Evolutionary conservation across 2,888 invertebrate species (phyloP), one percentile per base, ranked within the genome.

Genomic region (Alloscopus bannaensis): DNA sequence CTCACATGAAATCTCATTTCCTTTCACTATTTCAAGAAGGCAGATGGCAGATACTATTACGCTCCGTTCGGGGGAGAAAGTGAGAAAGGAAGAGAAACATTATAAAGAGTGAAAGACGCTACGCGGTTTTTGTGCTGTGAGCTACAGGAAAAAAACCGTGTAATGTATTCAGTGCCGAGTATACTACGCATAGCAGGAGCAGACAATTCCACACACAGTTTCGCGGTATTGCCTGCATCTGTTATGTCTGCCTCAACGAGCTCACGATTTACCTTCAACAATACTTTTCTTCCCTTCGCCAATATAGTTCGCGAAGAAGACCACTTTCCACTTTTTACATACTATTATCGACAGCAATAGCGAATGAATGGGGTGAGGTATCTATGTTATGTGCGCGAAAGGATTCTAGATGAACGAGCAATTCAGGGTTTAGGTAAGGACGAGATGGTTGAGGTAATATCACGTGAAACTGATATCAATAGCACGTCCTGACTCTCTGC

Each of bases 1-100:
- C 8, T 36, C 20, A 3, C 70, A 64, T 65, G 64, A 78, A 78
- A 78, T 78, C 77, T 77, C 77, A 77, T 77, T 77, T 77, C 77
- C 76, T 76, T 64, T 68, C 40, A 16, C 36, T 68, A 36, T 65
- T 62, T 59, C 66, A 40, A 47, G 29, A 77, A 76, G 69, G 60
- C 45, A 64, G 62, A n/a, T n/a, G n/a, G n/a, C 40, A 55, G n/a
- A 64, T 70, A 31, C 18, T n/a, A n/a, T n/a, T n/a, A n/a, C n/a
- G n/a, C n/a, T n/a, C n/a, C n/a, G n/a, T 70, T 77, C 20, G 70
- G 42, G 3, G 64, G 22, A 31, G 29, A 22, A 60, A 55, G 13
- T 73, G 22, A 31, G 29, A 22, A 60, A 55, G 13, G 57, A 57
- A 47, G 59, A 60, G 47, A 66, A 26, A 45, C 62, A 16, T 2